Percentiles rank a stretch among this genome's conserved stretches.
These are phyloP conservation scores for Smutsia gigantea DNA, from an alignment of 2,797 vertebrate genomes.

Conservation along the genomic window DNA sequence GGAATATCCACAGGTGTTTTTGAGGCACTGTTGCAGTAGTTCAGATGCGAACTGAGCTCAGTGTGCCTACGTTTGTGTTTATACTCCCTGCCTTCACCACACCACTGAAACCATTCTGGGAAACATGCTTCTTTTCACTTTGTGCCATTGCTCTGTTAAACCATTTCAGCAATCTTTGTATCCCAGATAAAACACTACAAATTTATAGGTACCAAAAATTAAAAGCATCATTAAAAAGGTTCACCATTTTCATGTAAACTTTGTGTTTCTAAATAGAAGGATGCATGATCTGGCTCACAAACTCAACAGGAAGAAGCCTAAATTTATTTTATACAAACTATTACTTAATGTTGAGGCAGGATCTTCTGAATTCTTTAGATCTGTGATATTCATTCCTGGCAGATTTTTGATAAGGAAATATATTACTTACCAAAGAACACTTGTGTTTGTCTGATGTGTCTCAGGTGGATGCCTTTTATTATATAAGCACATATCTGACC, in stretches of 20 bases:
- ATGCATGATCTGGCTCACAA: background rate
- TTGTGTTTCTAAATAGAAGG: background rate
- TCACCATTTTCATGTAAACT: background rate
- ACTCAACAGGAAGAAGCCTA: background rate
- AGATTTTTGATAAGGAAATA: background rate
- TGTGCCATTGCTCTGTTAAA: background rate
- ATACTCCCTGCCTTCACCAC: background rate
- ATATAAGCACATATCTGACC: background rate
- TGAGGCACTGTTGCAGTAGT: background rate
- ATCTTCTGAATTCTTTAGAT: background rate
- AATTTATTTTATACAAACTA: background rate
- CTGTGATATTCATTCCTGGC: background rate
- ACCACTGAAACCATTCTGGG: background rate
- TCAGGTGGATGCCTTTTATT: background rate
- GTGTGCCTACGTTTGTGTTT: background rate
- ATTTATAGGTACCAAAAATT: background rate
- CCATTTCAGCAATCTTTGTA: background rate
- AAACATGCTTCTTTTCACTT: background rate
- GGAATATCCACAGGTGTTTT: background rate
- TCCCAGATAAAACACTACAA: background rate
- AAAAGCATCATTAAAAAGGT: background rate
- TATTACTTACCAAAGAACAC: background rate
- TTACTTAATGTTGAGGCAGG: background rate
- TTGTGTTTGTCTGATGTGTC: background rate
- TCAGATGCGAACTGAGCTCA: background rate